Percentiles rank a stretch among this genome's conserved stretches.
phyloP scores from a whole-genome alignment of 2,113 vertebrate genomes.

The Tragelaphus buxtoni region DNA sequence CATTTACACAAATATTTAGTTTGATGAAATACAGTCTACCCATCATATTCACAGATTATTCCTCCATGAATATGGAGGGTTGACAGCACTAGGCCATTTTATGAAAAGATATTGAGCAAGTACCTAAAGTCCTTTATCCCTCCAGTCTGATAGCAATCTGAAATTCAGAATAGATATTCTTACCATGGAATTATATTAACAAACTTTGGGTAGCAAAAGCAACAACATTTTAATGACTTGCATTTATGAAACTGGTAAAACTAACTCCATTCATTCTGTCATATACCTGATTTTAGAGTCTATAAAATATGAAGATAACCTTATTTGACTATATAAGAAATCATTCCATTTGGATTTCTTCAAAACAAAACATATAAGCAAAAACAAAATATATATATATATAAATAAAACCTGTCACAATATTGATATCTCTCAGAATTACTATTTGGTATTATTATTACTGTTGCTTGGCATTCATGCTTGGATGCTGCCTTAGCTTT shows the following conservation, averaged over 20 bases:
- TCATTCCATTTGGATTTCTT: too few species aligned
- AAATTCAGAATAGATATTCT: constrained; percentile 4
- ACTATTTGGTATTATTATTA: neutral
- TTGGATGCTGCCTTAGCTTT: neutral
- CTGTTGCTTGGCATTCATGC: neutral
- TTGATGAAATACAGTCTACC: neutral
- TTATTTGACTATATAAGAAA: too few species aligned
- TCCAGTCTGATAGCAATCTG: neutral
- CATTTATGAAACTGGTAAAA: too few species aligned
- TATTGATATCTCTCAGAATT: neutral
- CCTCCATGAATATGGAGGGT: neutral
- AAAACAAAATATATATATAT: neutral
- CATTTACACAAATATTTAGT: neutral
- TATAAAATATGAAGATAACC: too few species aligned
- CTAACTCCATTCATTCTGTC: too few species aligned
- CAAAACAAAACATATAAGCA: neutral
- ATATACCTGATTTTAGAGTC: too few species aligned
- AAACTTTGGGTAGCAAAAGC: neutral
- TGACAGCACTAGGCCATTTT: neutral
- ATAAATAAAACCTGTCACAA: neutral
- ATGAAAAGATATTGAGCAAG: neutral
- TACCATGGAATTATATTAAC: neutral
- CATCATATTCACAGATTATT: neutral
- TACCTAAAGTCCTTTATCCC: neutral
- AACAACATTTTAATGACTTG: too few species aligned